These are phyloP conservation scores for Avahi laniger DNA, from an alignment of 2,797 vertebrate species.

Conservation along the genomic window DNA sequence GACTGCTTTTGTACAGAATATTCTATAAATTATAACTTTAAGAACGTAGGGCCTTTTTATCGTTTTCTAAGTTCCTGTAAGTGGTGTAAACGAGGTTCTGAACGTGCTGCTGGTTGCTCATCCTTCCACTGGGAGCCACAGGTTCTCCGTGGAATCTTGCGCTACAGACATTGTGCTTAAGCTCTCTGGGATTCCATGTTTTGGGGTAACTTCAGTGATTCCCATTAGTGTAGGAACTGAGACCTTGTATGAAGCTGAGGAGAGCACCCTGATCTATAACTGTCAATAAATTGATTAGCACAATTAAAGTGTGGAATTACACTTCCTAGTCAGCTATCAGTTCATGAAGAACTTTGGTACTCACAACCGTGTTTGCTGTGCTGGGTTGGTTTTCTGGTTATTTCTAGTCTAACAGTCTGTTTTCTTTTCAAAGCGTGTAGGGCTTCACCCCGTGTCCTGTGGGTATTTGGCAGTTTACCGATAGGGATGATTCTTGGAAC, in stretches of 20 bases:
- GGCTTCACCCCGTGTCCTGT: neutral
- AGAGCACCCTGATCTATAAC: neutral
- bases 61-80: conserved; percentile 74
- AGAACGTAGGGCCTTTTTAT: conserved; percentile 71
- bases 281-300: neutral
- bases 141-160: conserved; percentile 33
- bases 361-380: accelerated
- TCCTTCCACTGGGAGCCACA: conserved; percentile 25
- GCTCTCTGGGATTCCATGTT: neutral
- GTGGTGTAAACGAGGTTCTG: conserved; percentile 56
- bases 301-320: too few relatives aligned
- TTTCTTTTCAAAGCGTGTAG: neutral
- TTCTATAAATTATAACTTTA: conserved; percentile 79
- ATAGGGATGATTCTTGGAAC: neutral
- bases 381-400: neutral
- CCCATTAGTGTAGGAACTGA: neutral
- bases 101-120: conserved; percentile 16
- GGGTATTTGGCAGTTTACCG: neutral
- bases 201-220: neutral
- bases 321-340: neutral
- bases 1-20: conserved; percentile 82
- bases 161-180: neutral
- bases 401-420: neutral
- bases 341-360: accelerated
- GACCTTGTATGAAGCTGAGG: neutral